These are phyloP conservation scores for Acipenser ruthenus DNA, from an alignment of 2,797 vertebrate genomes.

Conservation along the genomic window DNA sequence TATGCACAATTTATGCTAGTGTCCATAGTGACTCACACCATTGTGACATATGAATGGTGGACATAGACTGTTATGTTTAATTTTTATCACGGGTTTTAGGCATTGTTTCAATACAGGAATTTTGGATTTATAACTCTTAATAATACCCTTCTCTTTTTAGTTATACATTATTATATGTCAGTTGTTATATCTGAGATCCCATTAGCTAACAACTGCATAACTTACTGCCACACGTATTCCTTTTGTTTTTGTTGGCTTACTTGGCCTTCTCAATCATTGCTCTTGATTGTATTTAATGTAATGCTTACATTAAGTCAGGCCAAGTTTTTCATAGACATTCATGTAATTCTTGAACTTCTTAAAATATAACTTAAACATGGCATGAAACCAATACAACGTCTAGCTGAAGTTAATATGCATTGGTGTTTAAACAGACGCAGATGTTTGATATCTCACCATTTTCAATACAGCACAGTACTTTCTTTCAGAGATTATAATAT, in stretches of 20 bases:
- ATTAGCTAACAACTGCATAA: too few relatives aligned
- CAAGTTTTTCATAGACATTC: constrained; percentile 1
- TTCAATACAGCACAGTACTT: neutral
- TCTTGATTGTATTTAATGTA: neutral
- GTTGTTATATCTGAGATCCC: too few relatives aligned
- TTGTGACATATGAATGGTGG: too few relatives aligned
- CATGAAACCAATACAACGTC: neutral
- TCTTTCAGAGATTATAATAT: neutral
- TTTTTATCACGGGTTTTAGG: too few relatives aligned
- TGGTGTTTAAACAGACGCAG: neutral
- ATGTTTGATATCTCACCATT: neutral
- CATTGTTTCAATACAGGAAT: too few relatives aligned
- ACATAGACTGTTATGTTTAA: too few relatives aligned
- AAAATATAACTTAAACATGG: neutral
- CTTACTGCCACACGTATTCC: neutral
- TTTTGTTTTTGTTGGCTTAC: neutral
- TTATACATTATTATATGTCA: too few relatives aligned
- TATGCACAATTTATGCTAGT: too few relatives aligned
- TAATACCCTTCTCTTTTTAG: too few relatives aligned
- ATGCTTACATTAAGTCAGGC: constrained; percentile 1
- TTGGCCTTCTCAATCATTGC: neutral
- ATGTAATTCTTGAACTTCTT: neutral
- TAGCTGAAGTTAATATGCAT: neutral
- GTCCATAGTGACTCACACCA: too few relatives aligned
- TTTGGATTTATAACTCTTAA: too few relatives aligned